phyloP scores from a whole-genome alignment of 2,797 vertebrate genomes.

The Limosa lapponica region DNA sequence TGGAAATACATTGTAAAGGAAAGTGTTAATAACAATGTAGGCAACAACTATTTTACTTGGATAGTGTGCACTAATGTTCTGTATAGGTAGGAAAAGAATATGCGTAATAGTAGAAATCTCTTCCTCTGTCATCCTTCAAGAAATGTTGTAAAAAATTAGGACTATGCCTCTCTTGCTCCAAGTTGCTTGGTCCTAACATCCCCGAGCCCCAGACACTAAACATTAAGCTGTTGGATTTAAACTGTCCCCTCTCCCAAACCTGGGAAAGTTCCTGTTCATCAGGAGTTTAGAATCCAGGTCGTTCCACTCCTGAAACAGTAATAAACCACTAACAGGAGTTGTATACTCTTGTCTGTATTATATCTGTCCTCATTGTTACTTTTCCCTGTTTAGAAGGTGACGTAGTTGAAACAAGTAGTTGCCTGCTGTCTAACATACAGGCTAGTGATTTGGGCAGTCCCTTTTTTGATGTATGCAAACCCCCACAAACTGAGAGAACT shows the following conservation, averaged over 20 bases:
- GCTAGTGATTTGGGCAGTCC: background rate
- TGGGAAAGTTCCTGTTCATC: background rate
- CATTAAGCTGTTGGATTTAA: background rate
- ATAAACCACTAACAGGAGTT: background rate
- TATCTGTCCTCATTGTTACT: background rate
- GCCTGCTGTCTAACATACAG: background rate
- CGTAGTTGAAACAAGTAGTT: background rate
- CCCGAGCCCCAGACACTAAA: background rate
- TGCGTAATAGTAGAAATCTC: background rate
- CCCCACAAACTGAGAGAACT: background rate
- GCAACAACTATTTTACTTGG: background rate
- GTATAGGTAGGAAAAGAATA: background rate
- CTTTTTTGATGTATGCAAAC: background rate
- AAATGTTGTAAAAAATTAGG: background rate
- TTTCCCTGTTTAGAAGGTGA: background rate
- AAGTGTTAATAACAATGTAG: background rate
- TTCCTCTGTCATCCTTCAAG: background rate
- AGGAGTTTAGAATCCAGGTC: background rate
- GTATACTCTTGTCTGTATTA: background rate
- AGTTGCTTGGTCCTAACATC: background rate
- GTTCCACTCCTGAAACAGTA: background rate
- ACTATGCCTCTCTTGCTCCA: background rate
- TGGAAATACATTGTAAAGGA: conserved; percentile 1
- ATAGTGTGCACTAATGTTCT: background rate
- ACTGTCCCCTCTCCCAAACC: background rate